These are phyloP conservation scores for Monomorium pharaonis DNA, from an alignment of 1,140 invertebrate species.

Conservation along the genomic window DNA sequence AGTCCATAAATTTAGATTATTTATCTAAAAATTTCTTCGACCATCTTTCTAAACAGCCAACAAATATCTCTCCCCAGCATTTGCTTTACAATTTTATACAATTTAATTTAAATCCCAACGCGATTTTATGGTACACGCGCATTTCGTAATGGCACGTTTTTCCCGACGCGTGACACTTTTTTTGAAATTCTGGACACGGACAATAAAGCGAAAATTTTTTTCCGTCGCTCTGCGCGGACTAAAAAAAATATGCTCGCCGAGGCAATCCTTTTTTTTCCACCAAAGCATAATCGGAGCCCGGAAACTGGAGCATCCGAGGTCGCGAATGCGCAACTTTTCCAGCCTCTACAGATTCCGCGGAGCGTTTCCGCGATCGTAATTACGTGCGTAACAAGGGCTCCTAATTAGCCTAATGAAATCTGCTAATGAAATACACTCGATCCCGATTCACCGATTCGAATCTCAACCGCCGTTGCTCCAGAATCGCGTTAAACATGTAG, in stretches of 20 bases:
- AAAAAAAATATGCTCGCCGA: not conserved
- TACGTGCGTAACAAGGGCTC: slow-evolving; percentile 64
- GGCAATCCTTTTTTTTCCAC: not conserved
- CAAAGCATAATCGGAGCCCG: slow-evolving; percentile 14
- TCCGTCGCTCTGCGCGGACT: not conserved
- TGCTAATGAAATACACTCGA: slow-evolving; percentile 63
- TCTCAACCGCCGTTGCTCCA: not conserved
- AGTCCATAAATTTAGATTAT: not conserved
- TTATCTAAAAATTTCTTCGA: too few species aligned
- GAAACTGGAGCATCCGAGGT: slow-evolving; percentile 51
- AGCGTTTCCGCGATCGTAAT: slow-evolving; percentile 70
- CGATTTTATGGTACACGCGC: not conserved
- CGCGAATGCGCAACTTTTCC: slow-evolving; percentile 57
- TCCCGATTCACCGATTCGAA: slow-evolving; percentile 11
- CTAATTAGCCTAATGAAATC: slow-evolving; percentile 72
- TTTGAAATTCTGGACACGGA: not conserved
- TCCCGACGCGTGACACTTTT: not conserved
- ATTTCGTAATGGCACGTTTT: not conserved
- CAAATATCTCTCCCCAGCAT: not conserved
- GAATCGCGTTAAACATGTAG: slow-evolving; percentile 9
- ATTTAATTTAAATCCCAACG: not conserved
- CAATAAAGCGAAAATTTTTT: not conserved
- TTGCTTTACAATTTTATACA: not conserved
- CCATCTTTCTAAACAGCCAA: not conserved
- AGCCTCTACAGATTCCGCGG: slow-evolving; percentile 62